phyloP scores from a whole-genome alignment of 2,797 vertebrate species.

The Hafferia zeledoni region DNA sequence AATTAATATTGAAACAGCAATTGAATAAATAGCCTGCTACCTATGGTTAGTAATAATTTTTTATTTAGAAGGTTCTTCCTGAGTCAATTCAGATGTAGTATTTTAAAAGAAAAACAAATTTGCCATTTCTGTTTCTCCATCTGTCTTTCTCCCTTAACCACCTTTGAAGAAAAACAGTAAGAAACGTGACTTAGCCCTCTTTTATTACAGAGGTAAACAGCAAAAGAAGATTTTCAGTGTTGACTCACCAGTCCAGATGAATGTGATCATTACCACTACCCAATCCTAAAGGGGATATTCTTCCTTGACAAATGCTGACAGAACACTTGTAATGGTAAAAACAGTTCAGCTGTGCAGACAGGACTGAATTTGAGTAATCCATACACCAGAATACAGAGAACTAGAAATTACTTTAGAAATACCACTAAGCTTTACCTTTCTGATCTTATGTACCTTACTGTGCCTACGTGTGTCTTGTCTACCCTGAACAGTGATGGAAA shows the following conservation, averaged over 20 bases:
- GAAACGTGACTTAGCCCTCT: not conserved
- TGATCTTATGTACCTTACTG: not conserved
- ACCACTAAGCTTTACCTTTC: not conserved
- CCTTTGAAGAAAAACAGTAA: slow-evolving; percentile 3
- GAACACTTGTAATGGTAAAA: not conserved
- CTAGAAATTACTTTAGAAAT: not conserved
- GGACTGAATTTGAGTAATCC: not conserved
- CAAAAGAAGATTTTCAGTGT: not conserved
- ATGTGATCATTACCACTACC: not conserved
- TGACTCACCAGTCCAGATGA: not conserved
- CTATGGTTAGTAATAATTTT: not conserved
- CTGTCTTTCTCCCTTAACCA: not conserved
- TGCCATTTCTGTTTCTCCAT: not conserved
- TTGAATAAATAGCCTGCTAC: not conserved
- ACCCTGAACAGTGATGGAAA: not conserved
- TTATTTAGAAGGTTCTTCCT: not conserved
- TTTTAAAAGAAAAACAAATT: not conserved
- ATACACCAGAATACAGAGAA: not conserved
- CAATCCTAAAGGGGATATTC: not conserved
- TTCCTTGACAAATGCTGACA: not conserved
- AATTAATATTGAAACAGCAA: not conserved
- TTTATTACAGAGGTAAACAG: not conserved
- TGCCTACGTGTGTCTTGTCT: not conserved
- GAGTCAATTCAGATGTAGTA: not conserved
- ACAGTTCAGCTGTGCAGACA: not conserved